phyloP scores from a whole-genome alignment of 1,140 invertebrate genomes.

The Hyphantria cunea region DNA sequence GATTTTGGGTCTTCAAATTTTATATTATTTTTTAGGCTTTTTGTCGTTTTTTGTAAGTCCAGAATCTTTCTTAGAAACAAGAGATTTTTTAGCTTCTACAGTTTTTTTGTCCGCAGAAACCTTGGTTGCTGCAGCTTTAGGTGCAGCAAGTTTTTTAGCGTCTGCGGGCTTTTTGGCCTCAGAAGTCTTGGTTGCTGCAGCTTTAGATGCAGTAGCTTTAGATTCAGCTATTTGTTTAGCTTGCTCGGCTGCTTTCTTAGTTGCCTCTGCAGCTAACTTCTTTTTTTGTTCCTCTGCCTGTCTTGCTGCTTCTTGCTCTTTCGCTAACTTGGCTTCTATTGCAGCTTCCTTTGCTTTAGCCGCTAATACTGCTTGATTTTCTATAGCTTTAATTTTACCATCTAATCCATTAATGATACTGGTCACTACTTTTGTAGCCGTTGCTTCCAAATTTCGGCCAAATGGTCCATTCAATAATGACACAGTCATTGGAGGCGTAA shows the following conservation, averaged over 20 bases:
- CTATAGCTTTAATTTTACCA: slow-evolving; percentile 51
- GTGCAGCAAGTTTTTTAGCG: neutral
- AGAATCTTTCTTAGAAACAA: neutral
- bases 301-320: slow-evolving; percentile 43
- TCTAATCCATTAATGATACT: slow-evolving; percentile 44
- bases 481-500: slow-evolving; percentile 57
- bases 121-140: slow-evolving; percentile 23
- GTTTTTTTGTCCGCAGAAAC: slow-evolving; percentile 20
- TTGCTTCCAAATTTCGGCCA: slow-evolving; percentile 56
- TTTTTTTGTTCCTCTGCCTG: slow-evolving; percentile 32
- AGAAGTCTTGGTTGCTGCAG: neutral
- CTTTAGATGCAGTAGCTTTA: slow-evolving; percentile 27
- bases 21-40: too few species aligned
- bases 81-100: neutral
- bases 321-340: slow-evolving; percentile 10
- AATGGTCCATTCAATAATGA: slow-evolving; percentile 50
- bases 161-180: neutral
- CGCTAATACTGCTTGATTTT: slow-evolving; percentile 47
- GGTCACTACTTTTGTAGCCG: slow-evolving; percentile 38
- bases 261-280: slow-evolving; percentile 27
- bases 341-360: slow-evolving; percentile 31
- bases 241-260: slow-evolving; percentile 34
- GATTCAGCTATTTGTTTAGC: slow-evolving; percentile 27
- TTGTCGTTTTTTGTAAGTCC: too few species aligned
- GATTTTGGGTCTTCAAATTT: too few species aligned